Base-by-base conservation (phyloP, 2,888 invertebrate species). In the Aleiodes alternator region DNA sequence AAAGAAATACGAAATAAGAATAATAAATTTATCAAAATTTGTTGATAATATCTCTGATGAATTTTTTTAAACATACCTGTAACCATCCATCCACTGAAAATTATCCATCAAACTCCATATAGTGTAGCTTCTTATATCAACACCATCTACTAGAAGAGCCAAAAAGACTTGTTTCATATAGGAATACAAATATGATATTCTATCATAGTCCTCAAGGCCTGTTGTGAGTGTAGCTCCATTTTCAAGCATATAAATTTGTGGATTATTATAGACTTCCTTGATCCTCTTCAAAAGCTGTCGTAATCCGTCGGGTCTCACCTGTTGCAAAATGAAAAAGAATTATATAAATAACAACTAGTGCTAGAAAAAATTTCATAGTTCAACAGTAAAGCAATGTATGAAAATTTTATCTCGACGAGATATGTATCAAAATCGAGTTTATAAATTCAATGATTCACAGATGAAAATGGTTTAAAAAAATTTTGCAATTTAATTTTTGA, bases 51-150 rank as follows among this genome's bases (percentile, higher is more conserved):
- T 23, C 23, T 55, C 1, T 16, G 6, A 55, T 23, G 23, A 23
- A 1, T 16, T n/a, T 23, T 34, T 6, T 11, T 23, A 6, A 12
- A 66, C 91, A 90, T 85, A 92, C 91, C 86, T 90, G 82, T 92
- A 94, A 43, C 94, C 94, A 57, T 83, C 81, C 12, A 85, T 85
- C 93, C 94, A 94, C 85, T 94, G 93, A 82, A 94, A 93, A 81
- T 92, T 93, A 82, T 94, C 94, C 83, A 94, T 90, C 7, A 94
- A 86, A 48, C 92, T 92, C 93, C 94, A 93, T 0, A 90, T 91
- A 0, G 91, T 90, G 82, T 93, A 94, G 0, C 91, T 92, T 73
- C 81, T 86, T 0, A 92, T 84, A 79, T 92, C 88, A 73, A 91
- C 91, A 0, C 91, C 91, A 6, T 91, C 90, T 6, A 80, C 78